Evolutionary conservation across 2,888 invertebrate species (phyloP).

Genomic region (Zelleria hepariella): DNA sequence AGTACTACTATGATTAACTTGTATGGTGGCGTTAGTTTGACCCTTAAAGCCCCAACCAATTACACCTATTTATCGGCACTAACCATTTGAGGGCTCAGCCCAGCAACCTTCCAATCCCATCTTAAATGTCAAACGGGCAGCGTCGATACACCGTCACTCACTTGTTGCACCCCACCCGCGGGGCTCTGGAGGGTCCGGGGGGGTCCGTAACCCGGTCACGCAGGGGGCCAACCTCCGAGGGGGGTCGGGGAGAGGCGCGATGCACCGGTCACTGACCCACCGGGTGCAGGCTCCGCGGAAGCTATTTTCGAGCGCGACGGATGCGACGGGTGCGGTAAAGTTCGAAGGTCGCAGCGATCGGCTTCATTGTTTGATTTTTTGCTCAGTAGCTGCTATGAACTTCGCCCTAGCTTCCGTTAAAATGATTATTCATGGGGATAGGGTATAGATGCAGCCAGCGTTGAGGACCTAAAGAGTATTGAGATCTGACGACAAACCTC

Average conservation of each 20-base stretch:
- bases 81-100: background rate
- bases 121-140: slow-evolving; percentile 64
- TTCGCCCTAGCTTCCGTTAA: no score
- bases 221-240: slow-evolving; percentile 23
- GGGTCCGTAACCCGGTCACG: slow-evolving; percentile 48
- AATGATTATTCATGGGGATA: no score
- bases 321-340: slow-evolving; percentile 22
- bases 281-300: background rate
- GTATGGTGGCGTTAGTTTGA: no score
- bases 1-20: no score
- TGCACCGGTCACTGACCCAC: background rate
- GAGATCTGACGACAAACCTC: no score
- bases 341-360: slow-evolving; percentile 40
- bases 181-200: slow-evolving; percentile 12
- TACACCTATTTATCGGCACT: background rate
- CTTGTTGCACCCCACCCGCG: slow-evolving; percentile 49
- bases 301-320: background rate
- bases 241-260: slow-evolving; percentile 42
- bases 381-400: no score
- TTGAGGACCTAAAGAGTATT: no score
- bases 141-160: slow-evolving; percentile 47
- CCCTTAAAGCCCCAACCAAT: no score
- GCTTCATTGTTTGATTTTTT: background rate
- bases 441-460: no score
- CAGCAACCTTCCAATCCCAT: background rate